These are phyloP conservation scores for Scaptomyza hsui DNA, from an alignment of 1,140 invertebrate genomes.

Conservation along the genomic window DNA sequence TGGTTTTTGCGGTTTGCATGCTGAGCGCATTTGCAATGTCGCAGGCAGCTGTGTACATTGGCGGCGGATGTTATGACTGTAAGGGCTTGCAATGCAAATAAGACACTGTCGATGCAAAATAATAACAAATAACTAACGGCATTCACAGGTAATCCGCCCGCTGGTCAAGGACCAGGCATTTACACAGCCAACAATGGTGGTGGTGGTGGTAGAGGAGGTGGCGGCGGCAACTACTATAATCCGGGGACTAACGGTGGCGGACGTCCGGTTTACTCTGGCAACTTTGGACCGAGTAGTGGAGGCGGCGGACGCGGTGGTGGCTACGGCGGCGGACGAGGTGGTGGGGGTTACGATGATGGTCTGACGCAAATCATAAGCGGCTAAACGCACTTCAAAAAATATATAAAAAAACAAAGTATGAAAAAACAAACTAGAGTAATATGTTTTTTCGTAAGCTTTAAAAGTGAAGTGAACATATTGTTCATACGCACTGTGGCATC, in stretches of 20 bases:
- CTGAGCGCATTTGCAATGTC: constrained; percentile 47
- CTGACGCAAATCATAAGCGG: constrained; percentile 62
- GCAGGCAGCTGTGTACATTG: constrained; percentile 67
- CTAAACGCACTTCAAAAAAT: constrained; percentile 22
- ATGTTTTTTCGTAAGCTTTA: background rate
- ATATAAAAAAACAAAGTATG: background rate
- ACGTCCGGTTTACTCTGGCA: constrained; percentile 64
- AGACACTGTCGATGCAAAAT: background rate
- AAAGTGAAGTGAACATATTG: background rate
- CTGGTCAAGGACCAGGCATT: constrained; percentile 61
- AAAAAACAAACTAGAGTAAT: background rate
- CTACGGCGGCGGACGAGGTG: background rate
- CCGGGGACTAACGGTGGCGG: constrained; percentile 42
- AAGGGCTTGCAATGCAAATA: constrained; percentile 29
- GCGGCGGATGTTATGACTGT: constrained; percentile 72
- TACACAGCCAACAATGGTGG: constrained; percentile 50
- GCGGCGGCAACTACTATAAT: constrained; percentile 28
- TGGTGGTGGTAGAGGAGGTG: background rate
- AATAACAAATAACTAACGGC: constrained; percentile 13
- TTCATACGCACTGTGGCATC: constrained; percentile 1
- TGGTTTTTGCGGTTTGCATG: constrained; percentile 45
- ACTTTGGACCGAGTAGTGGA: constrained; percentile 57
- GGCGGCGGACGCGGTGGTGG: constrained; percentile 32
- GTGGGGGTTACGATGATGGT: constrained; percentile 20
- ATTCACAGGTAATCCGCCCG: constrained; percentile 69